A percentile compares a stretch with the other conserved stretches of the same genome.
phyloP scores from a whole-genome alignment of 2,888 invertebrate species.

The Diarsia brunnea region DNA sequence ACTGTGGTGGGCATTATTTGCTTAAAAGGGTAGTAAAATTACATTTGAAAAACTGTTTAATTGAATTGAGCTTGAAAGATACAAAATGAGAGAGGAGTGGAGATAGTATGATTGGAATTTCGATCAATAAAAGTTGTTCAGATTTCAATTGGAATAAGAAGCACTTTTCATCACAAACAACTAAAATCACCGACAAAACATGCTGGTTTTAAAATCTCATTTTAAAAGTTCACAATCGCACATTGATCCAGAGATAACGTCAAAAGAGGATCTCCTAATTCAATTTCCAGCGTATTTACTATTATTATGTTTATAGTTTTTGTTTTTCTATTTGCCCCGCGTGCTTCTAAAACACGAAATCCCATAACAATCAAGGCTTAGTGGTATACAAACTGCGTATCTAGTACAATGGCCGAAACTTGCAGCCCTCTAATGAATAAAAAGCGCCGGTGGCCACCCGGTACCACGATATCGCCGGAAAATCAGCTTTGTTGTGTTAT shows the following conservation, averaged over 20 bases:
- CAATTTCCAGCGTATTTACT: slow-evolving; percentile 79
- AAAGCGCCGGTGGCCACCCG: slow-evolving; percentile 82
- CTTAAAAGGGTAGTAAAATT: neutral
- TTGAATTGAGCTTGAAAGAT: neutral
- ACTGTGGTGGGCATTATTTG: neutral
- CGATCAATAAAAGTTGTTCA: fast-evolving
- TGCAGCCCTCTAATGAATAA: slow-evolving; percentile 88
- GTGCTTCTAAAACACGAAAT: slow-evolving; percentile 83
- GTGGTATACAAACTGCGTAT: slow-evolving; percentile 85
- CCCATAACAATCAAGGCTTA: slow-evolving; percentile 86
- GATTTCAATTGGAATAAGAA: neutral
- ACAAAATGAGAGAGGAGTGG: neutral
- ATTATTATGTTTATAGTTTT: slow-evolving; percentile 74
- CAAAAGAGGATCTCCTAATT: slow-evolving; percentile 74
- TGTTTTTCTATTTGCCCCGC: slow-evolving; percentile 81
- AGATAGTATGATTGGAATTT: neutral
- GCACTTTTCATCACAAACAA: neutral
- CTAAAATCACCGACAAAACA: neutral
- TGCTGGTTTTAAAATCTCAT: slow-evolving; percentile 1
- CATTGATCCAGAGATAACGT: slow-evolving; percentile 59
- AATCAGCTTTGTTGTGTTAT: slow-evolving; percentile 67
- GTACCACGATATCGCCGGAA: slow-evolving; percentile 75
- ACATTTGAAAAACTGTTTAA: neutral
- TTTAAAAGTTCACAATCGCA: slow-evolving; percentile 12
- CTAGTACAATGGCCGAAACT: slow-evolving; percentile 88